phyloP scores from a whole-genome alignment of 2,113 vertebrate species.

The Lepus americanus region DNA sequence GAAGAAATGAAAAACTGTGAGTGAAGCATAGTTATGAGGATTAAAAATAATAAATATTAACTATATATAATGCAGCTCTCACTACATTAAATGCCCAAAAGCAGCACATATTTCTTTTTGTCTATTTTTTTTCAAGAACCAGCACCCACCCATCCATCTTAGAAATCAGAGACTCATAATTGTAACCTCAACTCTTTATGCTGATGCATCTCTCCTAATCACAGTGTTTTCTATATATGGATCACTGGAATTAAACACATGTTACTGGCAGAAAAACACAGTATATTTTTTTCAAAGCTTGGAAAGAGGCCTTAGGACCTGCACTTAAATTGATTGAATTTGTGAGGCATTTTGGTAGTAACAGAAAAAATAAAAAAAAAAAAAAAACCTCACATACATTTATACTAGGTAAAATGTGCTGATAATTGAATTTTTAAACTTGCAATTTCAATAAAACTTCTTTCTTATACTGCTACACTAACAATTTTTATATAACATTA shows the following conservation, averaged over 20 bases:
- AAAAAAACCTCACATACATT: not conserved
- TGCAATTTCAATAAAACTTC: not conserved
- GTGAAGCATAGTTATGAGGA: not conserved
- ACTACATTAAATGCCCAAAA: not conserved
- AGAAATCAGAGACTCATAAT: not conserved
- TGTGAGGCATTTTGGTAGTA: slow-evolving; percentile 17
- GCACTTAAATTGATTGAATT: slow-evolving; percentile 25
- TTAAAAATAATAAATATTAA: not conserved
- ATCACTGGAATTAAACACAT: not conserved
- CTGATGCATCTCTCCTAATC: not conserved
- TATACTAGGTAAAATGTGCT: slow-evolving; percentile 25
- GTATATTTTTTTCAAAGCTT: slow-evolving; percentile 4
- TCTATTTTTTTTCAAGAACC: not conserved
- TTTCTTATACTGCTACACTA: slow-evolving; percentile 38
- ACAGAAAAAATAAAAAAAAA: too few species aligned
- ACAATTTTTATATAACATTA: slow-evolving; percentile 66
- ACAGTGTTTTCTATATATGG: not conserved
- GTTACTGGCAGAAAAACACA: not conserved
- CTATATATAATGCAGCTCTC: not conserved
- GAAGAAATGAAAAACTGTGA: not conserved
- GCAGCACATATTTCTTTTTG: not conserved
- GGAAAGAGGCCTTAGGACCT: not conserved
- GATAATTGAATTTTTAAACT: slow-evolving; percentile 52
- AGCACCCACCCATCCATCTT: not conserved
- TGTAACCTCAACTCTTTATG: not conserved